phyloP scores from a whole-genome alignment of 2,888 invertebrate species.

The Dryobotodes eremita region DNA sequence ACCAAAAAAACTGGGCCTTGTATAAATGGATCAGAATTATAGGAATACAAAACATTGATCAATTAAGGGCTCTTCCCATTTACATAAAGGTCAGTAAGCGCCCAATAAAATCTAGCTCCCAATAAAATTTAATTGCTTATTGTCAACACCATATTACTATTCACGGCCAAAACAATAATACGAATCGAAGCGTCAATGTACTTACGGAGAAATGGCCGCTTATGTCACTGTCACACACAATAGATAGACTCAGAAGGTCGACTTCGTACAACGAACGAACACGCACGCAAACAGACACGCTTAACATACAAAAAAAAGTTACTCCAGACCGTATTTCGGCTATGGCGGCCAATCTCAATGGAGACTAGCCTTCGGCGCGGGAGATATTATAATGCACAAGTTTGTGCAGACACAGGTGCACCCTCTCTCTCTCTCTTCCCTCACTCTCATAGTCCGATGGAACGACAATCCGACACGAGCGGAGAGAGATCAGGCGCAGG shows the following conservation, averaged over 20 bases:
- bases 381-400: too few relatives aligned
- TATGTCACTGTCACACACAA: conserved; percentile 19
- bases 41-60: too few relatives aligned
- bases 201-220: conserved; percentile 52
- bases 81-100: conserved; percentile 9
- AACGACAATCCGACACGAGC: too few relatives aligned
- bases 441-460: too few relatives aligned
- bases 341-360: too few relatives aligned
- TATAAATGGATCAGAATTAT: neutral
- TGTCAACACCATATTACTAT: conserved; percentile 23
- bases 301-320: too few relatives aligned
- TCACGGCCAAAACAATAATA: conserved; percentile 58
- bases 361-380: too few relatives aligned
- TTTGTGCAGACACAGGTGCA: too few relatives aligned
- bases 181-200: conserved; percentile 33
- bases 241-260: neutral
- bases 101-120: conserved; percentile 16
- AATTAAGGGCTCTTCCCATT: neutral
- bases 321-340: too few relatives aligned
- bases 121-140: conserved; percentile 9
- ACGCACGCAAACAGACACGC: too few relatives aligned
- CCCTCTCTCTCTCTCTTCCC: too few relatives aligned
- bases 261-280: neutral
- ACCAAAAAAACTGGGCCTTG: neutral
- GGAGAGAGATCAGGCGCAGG: too few relatives aligned